A percentile compares a stretch with the other conserved stretches of the same genome.
These are phyloP conservation scores for Alosa sapidissima DNA, from an alignment of 2,797 vertebrate genomes.

Conservation along the genomic window DNA sequence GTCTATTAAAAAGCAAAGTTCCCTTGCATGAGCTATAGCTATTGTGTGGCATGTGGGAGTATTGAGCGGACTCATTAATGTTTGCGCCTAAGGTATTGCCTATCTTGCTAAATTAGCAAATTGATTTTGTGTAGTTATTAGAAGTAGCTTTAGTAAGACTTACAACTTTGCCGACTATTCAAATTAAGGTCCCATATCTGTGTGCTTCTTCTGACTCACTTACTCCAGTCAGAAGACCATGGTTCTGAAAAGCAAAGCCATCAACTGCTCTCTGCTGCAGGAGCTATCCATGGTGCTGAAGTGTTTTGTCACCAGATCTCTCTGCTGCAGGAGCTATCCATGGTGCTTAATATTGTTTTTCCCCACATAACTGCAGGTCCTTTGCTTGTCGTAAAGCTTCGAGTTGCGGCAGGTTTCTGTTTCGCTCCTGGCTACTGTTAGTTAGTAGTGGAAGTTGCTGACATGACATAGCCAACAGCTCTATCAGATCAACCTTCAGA, in stretches of 20 bases:
- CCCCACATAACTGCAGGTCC: not conserved
- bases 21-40: too few relatives aligned
- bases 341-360: not conserved
- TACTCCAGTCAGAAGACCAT: too few relatives aligned
- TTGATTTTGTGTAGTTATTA: too few relatives aligned
- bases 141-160: too few relatives aligned
- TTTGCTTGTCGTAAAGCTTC: not conserved
- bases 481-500: not conserved
- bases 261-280: not conserved
- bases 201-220: too few relatives aligned
- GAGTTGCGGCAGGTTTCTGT: not conserved
- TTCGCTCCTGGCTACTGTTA: not conserved
- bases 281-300: not conserved
- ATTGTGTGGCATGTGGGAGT: too few relatives aligned
- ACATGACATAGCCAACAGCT: slow-evolving; percentile 13
- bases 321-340: not conserved
- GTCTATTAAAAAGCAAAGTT: too few relatives aligned
- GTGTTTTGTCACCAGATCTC: not conserved
- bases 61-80: too few relatives aligned
- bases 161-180: too few relatives aligned
- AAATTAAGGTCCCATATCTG: too few relatives aligned
- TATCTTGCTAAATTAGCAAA: too few relatives aligned
- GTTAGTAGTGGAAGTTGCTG: slow-evolving; percentile 4
- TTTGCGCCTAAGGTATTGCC: too few relatives aligned
- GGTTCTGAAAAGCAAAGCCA: not conserved